Base-by-base conservation (phyloP, 2,888 invertebrate genomes). In the Acanthoscelides obtectus region DNA sequence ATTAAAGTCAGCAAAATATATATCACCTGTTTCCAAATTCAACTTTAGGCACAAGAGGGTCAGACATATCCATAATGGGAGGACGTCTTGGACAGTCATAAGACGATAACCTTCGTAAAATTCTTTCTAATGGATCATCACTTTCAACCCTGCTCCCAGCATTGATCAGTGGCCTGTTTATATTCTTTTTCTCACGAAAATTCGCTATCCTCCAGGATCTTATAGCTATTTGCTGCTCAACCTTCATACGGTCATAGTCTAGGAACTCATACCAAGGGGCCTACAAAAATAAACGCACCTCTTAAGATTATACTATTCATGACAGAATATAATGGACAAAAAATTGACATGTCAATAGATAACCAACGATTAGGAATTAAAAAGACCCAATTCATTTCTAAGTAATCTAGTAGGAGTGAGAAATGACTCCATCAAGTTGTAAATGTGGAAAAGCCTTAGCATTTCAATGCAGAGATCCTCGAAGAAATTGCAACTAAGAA, bases 251-350 rank as follows among this genome's bases (percentile, higher is more conserved):
- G 71, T 88, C 87, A 45, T 89, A 86, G 81, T 91, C 89, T 0
- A 93, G 81, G 80, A 88, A 91, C 79, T 93, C 92, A 20, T 90
- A 85, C 93, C 93, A 93, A 45, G 90, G 89, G 71, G 82, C 83
- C 88, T 88, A 78, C 45, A n/a, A 74, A 70, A 68, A 22, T 22
- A 73, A 67, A 25, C 4, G 25, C 25, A 25, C 6, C 3, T 25
- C n/a, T 70, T 19, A 22, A 68, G 65, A 63, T 22, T 5, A 1
- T 71, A 68, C 20, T 45, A 67, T 22, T 22, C 25, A 45, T 3
- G 25, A 25, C 4, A 25, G n/a, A n/a, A n/a, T n/a, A n/a, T n/a
- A n/a, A n/a, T n/a, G n/a, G n/a, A n/a, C n/a, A n/a, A n/a, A n/a
- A n/a, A n/a, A n/a, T n/a, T n/a, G n/a, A n/a, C n/a, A n/a, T n/a